A percentile compares a stretch with the other conserved stretches of the same genome.
Evolutionary conservation across 2,113 vertebrate genomes (phyloP).

Genomic region (Heterotis niloticus): DNA sequence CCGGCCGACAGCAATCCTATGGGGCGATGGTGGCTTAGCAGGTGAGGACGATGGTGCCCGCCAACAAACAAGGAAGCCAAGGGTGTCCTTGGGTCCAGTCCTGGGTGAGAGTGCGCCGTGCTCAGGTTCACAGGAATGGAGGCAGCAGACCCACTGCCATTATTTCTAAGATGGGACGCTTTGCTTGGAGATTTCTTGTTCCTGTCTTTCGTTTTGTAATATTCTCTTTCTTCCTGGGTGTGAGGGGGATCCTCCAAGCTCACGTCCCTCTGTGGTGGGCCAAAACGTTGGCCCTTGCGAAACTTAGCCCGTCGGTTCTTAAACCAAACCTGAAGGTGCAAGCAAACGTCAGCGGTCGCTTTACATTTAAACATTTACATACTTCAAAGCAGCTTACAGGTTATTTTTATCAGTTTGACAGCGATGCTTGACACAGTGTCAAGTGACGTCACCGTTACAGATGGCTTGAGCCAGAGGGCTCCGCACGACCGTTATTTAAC

Average conservation of each 20-base stretch:
- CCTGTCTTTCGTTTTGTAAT: conserved; percentile 35
- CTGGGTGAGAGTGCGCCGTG: conserved; percentile 27
- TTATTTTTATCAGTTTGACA: background rate
- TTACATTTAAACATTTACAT: background rate
- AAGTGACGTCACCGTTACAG: background rate
- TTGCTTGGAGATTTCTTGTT: conserved; percentile 28
- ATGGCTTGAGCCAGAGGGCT: too few species aligned
- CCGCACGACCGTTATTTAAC: too few species aligned
- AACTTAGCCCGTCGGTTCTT: conserved; percentile 77
- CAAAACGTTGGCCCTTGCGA: conserved; percentile 65
- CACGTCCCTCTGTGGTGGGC: conserved; percentile 40
- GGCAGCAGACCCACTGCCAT: conserved; percentile 21
- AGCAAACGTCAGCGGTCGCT: background rate
- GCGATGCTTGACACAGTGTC: background rate
- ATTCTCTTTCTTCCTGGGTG: conserved; percentile 30
- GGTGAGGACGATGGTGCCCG: conserved; percentile 41
- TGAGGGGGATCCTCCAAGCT: conserved; percentile 27
- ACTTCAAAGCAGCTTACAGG: background rate
- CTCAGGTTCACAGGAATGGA: conserved; percentile 36
- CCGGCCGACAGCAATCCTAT: conserved; percentile 52
- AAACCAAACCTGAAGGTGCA: conserved; percentile 69
- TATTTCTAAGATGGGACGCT: conserved; percentile 28
- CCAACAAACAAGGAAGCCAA: conserved; percentile 44
- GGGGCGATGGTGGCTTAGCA: conserved; percentile 44
- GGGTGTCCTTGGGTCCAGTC: conserved; percentile 46